Conservation (phyloP, 1,140 invertebrate genomes). For the Euglossa dilemma region DNA sequence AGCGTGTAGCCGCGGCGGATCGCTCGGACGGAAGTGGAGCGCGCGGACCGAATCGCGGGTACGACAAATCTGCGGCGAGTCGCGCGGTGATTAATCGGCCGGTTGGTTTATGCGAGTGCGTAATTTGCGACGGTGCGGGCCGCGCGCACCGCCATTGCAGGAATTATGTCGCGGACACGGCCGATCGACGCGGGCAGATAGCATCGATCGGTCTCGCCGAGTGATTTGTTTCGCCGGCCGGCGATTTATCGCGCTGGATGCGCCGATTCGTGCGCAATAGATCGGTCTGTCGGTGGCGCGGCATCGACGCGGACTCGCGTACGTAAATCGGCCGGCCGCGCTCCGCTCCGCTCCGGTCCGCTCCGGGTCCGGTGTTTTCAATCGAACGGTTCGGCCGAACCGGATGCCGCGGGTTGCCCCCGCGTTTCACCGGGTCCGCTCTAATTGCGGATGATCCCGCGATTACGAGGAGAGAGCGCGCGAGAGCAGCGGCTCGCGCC, state of each 20-base stretch:
- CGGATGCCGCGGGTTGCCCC: constrained; percentile 7
- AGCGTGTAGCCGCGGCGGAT: neutral
- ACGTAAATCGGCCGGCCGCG: neutral
- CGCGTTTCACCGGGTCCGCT: constrained; percentile 16
- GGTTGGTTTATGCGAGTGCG: constrained; percentile 73
- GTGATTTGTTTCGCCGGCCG: constrained; percentile 74
- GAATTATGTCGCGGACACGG: constrained; percentile 69
- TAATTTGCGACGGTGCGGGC: constrained; percentile 74
- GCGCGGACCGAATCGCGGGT: constrained; percentile 9
- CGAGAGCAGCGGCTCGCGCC: neutral
- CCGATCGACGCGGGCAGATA: constrained; percentile 60
- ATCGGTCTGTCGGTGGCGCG: constrained; percentile 44
- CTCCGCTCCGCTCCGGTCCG: too few relatives aligned
- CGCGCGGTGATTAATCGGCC: constrained; percentile 75
- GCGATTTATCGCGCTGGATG: constrained; percentile 69
- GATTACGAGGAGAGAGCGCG: constrained; percentile 7
- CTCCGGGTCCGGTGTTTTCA: neutral
- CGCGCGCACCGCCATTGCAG: constrained; percentile 65
- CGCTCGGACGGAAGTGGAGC: neutral
- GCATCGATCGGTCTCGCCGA: constrained; percentile 59
- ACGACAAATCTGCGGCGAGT: constrained; percentile 70
- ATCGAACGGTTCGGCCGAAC: neutral
- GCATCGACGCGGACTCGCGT: too few relatives aligned
- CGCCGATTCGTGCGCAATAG: constrained; percentile 70
- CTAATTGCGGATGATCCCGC: constrained; percentile 42